Evolutionary conservation across 1,140 invertebrate genomes (phyloP), one percentile per base, ranked within the genome.

Genomic region (Coenobita brevimanus): DNA sequence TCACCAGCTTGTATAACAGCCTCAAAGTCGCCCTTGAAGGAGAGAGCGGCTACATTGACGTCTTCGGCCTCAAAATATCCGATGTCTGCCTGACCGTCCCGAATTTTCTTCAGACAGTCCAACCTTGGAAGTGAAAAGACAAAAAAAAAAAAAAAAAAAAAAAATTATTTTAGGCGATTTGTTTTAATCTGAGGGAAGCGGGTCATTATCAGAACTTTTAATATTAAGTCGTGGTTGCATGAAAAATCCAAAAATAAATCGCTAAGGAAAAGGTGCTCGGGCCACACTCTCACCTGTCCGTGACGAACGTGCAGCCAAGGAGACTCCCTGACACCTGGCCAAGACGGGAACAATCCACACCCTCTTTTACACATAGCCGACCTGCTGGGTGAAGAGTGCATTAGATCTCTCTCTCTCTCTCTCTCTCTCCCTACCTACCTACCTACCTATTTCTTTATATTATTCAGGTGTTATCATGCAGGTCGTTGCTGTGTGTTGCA

Each of bases 41-140:
- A 67, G 13, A 62, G 2, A 27, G 60, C 43, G 4, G 84, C 84
- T 27, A 86, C n/a, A 8, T 86, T 86, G 33, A 79, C 30, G 57
- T 86, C 84, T 41, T 86, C 84, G 21, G 84, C 84, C 17, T 80
- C 84, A 24, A 80, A 79, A 15, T 80, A 86, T 0, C 84, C 84
- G 54, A 86, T 43, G 21, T 79, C 84, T 6, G 75, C 84, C 33
- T 86, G 38, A 1, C 54, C 17, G 13, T 67, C 33, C 10, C 46
- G 10, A 21, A 86, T 78, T 30, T 86, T 86, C 46, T 86, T 86
- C 8, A 86, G 30, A 75, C 84, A 86, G 43, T 86, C 84, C 13
- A 86, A 24, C 30, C 84, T 86, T 50, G 38, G 46, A 30, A 57
- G 24, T 30, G 8, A 24, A 2, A 50, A 0, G 27, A 43, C 0